Base-by-base conservation (phyloP, 2,113 vertebrate genomes). In the Gymnogyps californianus region DNA sequence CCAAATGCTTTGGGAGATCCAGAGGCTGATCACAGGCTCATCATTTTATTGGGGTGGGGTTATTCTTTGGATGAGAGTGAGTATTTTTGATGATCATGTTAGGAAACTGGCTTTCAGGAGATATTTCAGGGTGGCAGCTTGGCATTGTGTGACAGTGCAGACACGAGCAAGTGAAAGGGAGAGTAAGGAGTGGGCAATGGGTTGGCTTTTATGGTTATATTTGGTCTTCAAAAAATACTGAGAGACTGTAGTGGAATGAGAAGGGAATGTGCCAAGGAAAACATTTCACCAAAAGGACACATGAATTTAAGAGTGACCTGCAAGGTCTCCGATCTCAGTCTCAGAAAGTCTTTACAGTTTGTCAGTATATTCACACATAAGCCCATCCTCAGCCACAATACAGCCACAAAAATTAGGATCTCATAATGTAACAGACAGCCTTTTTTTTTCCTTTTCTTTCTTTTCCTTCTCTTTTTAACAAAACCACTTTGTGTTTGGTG, bases 381-480 rank as follows among this genome's bases (percentile, higher is more conserved):
- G 29, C 40, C 19, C 1, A 0, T 8, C 16, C 16, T 71, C 40
- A 97, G 36, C n/a, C 38, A 46, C n/a, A 85, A 49, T 7, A 62
- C 7, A 82, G 24, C 25, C 70, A 76, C 44, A 83, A 85, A 93
- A 95, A 42, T 26, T 71, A 38, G 24, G 29, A 69, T 57, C n/a
- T 51, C 46, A 44, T 52, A 36, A 59, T 8, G 36, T 21, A 87
- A 64, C 18, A 72, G 28, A 13, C 9, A n/a, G 6, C 13, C 7
- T 42, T 59, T 76, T 40, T 40, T 7, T 4, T 0, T 0, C 3
- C 10, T 44, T 82, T 76, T 64, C 26, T 91, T 75, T 86, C 1
- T 66, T 81, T 92, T 89, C 52, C 38, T 76, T 91, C 38, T 89
- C 55, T 77, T 85, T 92, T 87, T 89, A 88, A 96, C 51, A 96